Base-by-base conservation (phyloP, 2,888 invertebrate species). In the Augochlorella aurata region DNA sequence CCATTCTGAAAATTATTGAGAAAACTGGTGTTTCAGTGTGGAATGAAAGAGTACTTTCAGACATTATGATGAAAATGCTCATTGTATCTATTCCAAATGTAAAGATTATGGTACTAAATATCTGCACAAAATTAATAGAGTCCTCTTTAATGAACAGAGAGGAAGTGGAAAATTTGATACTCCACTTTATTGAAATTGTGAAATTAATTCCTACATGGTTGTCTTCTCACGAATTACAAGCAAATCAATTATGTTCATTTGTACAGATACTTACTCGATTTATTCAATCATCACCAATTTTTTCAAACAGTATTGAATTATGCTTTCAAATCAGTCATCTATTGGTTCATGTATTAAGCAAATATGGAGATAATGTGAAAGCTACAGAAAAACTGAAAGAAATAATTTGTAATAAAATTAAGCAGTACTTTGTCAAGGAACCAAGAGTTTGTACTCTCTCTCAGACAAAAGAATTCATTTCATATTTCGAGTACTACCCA, bases 21-120 rank as follows among this genome's bases (percentile, higher is more conserved):
- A 87, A 80, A 67, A 90, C 92, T 50, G 90, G 91, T 29, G 87
- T 91, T n/a, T 89, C 88, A 2, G 80, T 82, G 21, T 93, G 93
- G 92, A 80, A 91, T 73, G 82, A 80, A 52, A 70, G 73, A 38
- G 79, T 74, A 50, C 85, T 93, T 0, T 91, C 90, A 88, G 50
- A 80, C 14, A 88, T 84, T 66, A 61, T 91, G 45, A 76, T 90
- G 29, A 85, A 85, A 77, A 87, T 90, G 54, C 75, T 93, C 16
- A 70, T 86, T 16, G 81, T 85, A 66, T 91, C 90, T 21, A 79
- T 87, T 49, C 90, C 91, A 18, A 85, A 86, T 69, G 88, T 90
- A 2, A 92, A 92, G 77, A 85, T 93, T 73, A 70, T 85, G 49
- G 90, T 90, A n/a, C 76, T 93, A 7, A 79, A 89, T 80, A 74